These are phyloP conservation scores for Ceratoteleas bidentatus DNA, from an alignment of 1,140 invertebrate genomes.

Conservation along the genomic window DNA sequence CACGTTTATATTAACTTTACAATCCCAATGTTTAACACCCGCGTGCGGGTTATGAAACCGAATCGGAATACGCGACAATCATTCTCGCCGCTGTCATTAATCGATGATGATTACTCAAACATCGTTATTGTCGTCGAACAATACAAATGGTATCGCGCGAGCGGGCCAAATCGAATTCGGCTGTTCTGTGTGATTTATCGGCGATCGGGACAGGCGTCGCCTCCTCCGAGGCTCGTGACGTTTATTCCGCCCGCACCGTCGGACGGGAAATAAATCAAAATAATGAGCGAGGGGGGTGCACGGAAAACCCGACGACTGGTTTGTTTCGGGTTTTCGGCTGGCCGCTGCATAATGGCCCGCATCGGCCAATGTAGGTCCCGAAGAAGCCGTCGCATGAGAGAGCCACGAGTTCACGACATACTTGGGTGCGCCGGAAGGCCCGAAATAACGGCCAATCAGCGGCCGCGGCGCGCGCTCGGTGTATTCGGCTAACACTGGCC, in stretches of 20 bases:
- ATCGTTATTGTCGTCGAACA: neutral
- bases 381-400: slow-evolving; percentile 56
- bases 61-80: too few species aligned
- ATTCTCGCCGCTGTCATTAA: neutral
- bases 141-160: neutral
- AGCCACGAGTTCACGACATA: slow-evolving; percentile 65
- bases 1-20: too few species aligned
- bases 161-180: slow-evolving; percentile 30
- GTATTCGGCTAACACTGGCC: slow-evolving; percentile 45
- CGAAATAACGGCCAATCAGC: slow-evolving; percentile 67
- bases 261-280: slow-evolving; percentile 42
- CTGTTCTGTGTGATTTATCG: slow-evolving; percentile 32
- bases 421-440: slow-evolving; percentile 69
- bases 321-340: slow-evolving; percentile 22
- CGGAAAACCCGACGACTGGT: neutral
- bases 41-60: too few species aligned
- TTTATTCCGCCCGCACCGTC: slow-evolving; percentile 25
- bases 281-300: slow-evolving; percentile 13
- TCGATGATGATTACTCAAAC: neutral
- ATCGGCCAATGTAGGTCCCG: slow-evolving; percentile 60
- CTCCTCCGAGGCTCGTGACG: slow-evolving; percentile 26
- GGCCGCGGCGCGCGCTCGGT: slow-evolving; percentile 21
- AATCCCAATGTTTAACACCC: too few species aligned
- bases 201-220: slow-evolving; percentile 18
- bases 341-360: slow-evolving; percentile 35